Conservation (phyloP, 2,888 invertebrate genomes). For the Creontiades dilutus region DNA sequence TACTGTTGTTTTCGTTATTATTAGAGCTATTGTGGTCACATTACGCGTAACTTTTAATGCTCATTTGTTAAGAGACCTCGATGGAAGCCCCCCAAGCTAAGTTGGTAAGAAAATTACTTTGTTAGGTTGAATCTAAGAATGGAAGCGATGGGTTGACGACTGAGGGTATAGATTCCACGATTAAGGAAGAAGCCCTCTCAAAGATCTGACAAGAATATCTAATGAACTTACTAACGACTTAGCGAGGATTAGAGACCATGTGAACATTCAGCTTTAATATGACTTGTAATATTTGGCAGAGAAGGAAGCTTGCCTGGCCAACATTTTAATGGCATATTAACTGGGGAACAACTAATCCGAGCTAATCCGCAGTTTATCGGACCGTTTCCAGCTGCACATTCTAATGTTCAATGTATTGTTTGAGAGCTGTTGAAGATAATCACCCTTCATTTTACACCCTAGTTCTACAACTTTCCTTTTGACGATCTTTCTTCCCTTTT, state of each 20-base stretch:
- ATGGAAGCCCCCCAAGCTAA: constrained; percentile 30
- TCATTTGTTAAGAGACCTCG: not conserved
- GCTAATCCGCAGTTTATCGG: constrained; percentile 72
- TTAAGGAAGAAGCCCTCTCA: constrained; percentile 67
- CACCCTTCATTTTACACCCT: constrained; percentile 38
- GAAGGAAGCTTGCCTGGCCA: constrained; percentile 55
- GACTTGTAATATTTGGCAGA: constrained; percentile 71
- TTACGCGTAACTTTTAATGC: too few relatives aligned
- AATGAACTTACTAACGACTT: constrained; percentile 72
- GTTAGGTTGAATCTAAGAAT: constrained; percentile 47
- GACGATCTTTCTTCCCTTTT: too few relatives aligned
- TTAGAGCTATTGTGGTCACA: too few relatives aligned
- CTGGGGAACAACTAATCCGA: constrained; percentile 68
- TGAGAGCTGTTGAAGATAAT: constrained; percentile 60
- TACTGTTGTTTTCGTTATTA: too few relatives aligned
- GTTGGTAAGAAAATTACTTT: constrained; percentile 53
- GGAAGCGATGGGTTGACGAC: constrained; percentile 26
- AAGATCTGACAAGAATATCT: constrained; percentile 72
- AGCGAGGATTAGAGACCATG: constrained; percentile 71
- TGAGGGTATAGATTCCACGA: constrained; percentile 66
- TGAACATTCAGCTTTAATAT: constrained; percentile 72
- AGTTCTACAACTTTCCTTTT: constrained; percentile 21
- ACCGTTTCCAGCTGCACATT: constrained; percentile 57
- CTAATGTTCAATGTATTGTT: constrained; percentile 70
- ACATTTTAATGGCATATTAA: constrained; percentile 72